Base-by-base conservation (phyloP, 1,140 invertebrate species). In the Hycleus cichorii region DNA sequence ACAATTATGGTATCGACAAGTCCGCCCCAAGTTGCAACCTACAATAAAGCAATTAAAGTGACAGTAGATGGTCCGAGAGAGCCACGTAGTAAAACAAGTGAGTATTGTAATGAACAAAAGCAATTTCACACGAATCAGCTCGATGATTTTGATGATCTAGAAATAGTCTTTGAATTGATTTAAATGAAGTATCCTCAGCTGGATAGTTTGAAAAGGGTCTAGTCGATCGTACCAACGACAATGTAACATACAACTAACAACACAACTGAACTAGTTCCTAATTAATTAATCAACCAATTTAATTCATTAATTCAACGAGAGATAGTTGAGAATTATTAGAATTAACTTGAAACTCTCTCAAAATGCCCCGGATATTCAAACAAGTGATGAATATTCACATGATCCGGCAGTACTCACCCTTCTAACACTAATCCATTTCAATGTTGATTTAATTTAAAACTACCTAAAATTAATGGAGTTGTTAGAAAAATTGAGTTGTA, bases 41-140 rank as follows among this genome's bases (percentile, higher is more conserved):
- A 98, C 77, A 91, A 88, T 66, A 98, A 98, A 75, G 95, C 95
- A 38, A 98, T 99, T 75, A 99, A 99, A 79, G 94, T 98, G 49
- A 98, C 95, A 4, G 90, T 92, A 12, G 96, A 98, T 77, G 96
- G 96, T 70, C 96, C 96, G n/a, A 78, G 96, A 69, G 95, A 98
- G 77, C 95, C 95, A 7, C 80, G 96, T 74, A 95, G 91, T 69
- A 97, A 97, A 81, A 92, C 91, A 80, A 93, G 94, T 95, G 87
- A 93, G 91, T 91, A 80, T 76, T 47, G 39, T 32, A 32, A 7
- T 5, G 32, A 32, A 32, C 32, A 32, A 32, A 32, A 32, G 32
- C 32, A 32, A 32, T 32, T 32, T 32, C 7, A 7, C 7, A 32
- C 7, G 32, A 32, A 32, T 32, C 32, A 32, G 32, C 32, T 32